Evolutionary conservation across 2,888 invertebrate species (phyloP).

Genomic region (Megalurothrips usitatus): DNA sequence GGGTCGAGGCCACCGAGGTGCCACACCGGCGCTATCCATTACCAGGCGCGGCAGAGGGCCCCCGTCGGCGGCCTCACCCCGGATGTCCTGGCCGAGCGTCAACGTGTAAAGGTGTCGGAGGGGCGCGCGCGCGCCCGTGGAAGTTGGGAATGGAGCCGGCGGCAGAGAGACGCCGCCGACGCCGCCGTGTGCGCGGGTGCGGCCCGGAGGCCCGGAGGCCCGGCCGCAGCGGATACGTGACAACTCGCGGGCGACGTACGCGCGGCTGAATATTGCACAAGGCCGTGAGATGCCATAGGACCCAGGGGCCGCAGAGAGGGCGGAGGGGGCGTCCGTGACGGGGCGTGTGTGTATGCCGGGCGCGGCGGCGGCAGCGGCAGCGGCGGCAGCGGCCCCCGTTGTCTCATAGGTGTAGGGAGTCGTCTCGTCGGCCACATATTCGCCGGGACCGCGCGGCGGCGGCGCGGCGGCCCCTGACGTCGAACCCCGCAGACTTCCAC

Average conservation of each 20-base stretch:
- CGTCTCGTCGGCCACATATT: background rate
- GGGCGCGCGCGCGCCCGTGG: too few relatives aligned
- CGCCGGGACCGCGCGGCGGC: background rate
- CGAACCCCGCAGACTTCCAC: too few relatives aligned
- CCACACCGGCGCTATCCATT: background rate
- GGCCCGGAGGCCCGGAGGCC: too few relatives aligned
- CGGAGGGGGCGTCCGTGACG: background rate
- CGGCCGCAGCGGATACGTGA: background rate
- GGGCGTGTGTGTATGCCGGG: background rate
- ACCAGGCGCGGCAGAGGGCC: background rate
- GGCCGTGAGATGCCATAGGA: background rate
- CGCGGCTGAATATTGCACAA: slow-evolving; percentile 11
- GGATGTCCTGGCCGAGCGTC: too few relatives aligned
- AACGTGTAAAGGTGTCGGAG: too few relatives aligned
- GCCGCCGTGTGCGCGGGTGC: too few relatives aligned
- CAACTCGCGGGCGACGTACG: background rate
- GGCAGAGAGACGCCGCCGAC: too few relatives aligned
- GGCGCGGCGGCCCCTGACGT: background rate
- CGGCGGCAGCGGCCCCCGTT: too few relatives aligned
- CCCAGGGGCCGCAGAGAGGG: background rate
- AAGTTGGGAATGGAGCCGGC: too few relatives aligned
- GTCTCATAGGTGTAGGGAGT: too few relatives aligned
- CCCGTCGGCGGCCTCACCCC: too few relatives aligned
- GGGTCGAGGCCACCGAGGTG: too few relatives aligned
- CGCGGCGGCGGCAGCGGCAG: background rate